Evolutionary conservation across 2,888 invertebrate genomes (phyloP), one percentile per base, ranked within the genome.

Genomic region (Diabrotica balteata): DNA sequence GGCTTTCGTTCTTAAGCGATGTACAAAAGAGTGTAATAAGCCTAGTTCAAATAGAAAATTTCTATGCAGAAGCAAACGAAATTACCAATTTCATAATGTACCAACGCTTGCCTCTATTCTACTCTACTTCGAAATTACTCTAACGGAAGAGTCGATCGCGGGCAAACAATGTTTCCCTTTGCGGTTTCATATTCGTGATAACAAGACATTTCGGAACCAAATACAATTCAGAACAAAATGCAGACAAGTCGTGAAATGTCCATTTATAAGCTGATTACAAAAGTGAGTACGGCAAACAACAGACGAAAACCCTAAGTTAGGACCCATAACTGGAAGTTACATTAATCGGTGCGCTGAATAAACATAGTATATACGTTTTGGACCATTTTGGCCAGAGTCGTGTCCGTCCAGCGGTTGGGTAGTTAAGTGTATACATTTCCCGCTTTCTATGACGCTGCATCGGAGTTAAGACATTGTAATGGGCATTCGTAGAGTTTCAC

Each of bases 201-300:
- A 54, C 62, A 62, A 53, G 53, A 54, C 53, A 62, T 42, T 62
- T 46, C 62, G 46, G 32, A 62, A 45, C n/a, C 62, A 62, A 62
- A 54, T 47, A 62, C 62, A 62, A 54, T 45, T 46, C 53, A 62
- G 32, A 46, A 32, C 32, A 32, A 32, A 32, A 32, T 32, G 32
- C 32, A 32, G 32, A 32, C 62, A 53, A 45, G 8, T 53, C 32
- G 46, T 11, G 62, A 53, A 62, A 62, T 62, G 62, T 62, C 62
- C 62, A 54, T 62, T 62, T 46, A 47, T 62, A 62, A 62, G 62
- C 62, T 47, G 62, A 62, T 62, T 62, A 62, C 53, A 53, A 47
- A 47, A 62, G 46, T 62, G 62, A 62, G 53, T 22, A 53, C 46
- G 53, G 62, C 54, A 62, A 62, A 62, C 62, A 62, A 62, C 53